Base-by-base conservation (phyloP, 2,888 invertebrate genomes). In the Podotricha telesiphe region DNA sequence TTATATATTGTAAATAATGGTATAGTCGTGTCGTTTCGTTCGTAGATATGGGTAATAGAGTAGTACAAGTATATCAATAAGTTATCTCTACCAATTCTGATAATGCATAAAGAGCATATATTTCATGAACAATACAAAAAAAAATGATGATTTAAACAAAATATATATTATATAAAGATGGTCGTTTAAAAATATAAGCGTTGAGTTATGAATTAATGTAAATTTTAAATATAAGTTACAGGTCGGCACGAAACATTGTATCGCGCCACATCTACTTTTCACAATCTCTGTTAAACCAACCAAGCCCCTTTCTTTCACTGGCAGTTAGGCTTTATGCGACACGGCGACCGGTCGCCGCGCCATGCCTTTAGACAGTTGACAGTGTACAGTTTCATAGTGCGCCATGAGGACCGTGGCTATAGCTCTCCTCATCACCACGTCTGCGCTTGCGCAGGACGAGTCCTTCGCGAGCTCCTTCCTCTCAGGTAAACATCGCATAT, bases 401-500 rank as follows among this genome's bases (percentile, higher is more conserved):
- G 80, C 79, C 83, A 88, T 89, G 88, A 82, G 81, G 81, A 74
- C 78, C 67, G 73, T 75, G 72, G 79, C 80, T 53, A 7, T 81
- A 71, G 67, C 85, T 53, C 72, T 86, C 42, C 72, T 86, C 34
- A 76, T 87, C 67, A 77, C 85, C 58, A 79, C 83, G 55, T 79
- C 78, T 28, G 73, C 82, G 74, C 75, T 77, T 72, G 84, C 88
- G 73, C 94, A 96, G 89, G 96, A 96, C 84, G 97, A 97, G 78
- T 96, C 96, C 62, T 93, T 97, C 82, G 96, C 97, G 73, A 96
- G 96, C 80, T 96, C 96, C 81, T 96, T 97, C 86, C 93, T 97
- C 67, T 96, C 97, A 88, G 97, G 97, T 97, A 50, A 72, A 17
- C 13, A 28, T 47, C 37, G 19, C 61, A 72, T 65, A 74, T 75